Evolutionary conservation across 1,140 invertebrate species (phyloP), one percentile per base, ranked within the genome.

Genomic region (Thaumetopoea pityocampa): DNA sequence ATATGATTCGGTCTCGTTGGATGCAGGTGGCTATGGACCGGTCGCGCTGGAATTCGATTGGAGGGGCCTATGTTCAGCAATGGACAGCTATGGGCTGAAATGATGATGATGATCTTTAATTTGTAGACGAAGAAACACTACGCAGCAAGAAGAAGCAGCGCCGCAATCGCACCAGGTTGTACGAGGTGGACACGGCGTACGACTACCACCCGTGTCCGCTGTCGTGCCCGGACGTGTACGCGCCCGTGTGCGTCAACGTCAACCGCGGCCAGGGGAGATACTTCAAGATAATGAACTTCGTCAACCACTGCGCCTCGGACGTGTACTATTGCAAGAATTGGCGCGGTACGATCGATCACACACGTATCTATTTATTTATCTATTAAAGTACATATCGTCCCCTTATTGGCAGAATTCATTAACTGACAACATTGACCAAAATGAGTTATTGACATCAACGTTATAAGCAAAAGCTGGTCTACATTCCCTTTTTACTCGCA

Each of bases 271-370:
- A 53, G 2, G 68, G 67, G 0, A 38, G 58, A 22, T 70, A 80
- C 9, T 67, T 66, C 38, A 77, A 73, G 10, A 62, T 69, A 5
- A 61, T 37, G 11, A 69, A 56, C 0, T 80, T 80, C 19, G 50
- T 65, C 0, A 77, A 71, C 18, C 70, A 73, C 16, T 80, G 76
- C 20, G 43, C 42, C 0, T 64, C 48, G 0, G 67, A 71, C 27
- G 14, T 66, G 5, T 77, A 74, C 22, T 74, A 76, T 44, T 79
- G 74, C 35, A 64, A 66, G 27, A 34, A 73, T 38, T 67, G 54
- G 48, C 28, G 53, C 37, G 69, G 72, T 71, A 34, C 33, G 38
- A 30, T 5, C 3, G 6, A 9, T 27, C n/a, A n/a, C n/a, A n/a
- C n/a, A n/a, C n/a, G n/a, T n/a, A n/a, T n/a, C n/a, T n/a, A n/a